phyloP scores from a whole-genome alignment of 2,797 vertebrate genomes.

The Chelmon rostratus region DNA sequence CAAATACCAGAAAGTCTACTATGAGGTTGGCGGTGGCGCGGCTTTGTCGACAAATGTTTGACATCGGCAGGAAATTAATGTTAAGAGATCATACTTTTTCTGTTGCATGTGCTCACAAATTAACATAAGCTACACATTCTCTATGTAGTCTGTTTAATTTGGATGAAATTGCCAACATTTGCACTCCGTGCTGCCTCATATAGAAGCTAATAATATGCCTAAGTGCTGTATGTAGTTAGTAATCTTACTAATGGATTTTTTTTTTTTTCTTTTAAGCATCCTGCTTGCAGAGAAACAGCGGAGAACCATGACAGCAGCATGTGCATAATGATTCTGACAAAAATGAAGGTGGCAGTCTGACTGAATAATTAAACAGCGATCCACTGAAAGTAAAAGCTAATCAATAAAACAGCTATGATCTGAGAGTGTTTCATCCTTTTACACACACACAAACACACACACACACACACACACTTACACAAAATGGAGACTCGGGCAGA shows the following conservation, averaged over 20 bases:
- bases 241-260: background rate
- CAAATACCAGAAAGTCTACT: conserved; percentile 27
- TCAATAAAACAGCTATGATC: conserved; percentile 60
- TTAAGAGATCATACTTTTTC: background rate
- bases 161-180: conserved; percentile 10
- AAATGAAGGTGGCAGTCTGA: conserved; percentile 24
- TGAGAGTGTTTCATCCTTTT: conserved; percentile 38
- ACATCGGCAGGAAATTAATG: conserved; percentile 1
- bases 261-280: background rate
- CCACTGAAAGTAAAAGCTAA: conserved; percentile 48
- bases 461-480: conserved; percentile 22
- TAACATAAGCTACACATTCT: background rate
- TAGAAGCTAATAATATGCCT: background rate
- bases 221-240: background rate
- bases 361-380: conserved; percentile 46
- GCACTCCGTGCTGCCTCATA: background rate
- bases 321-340: conserved; percentile 35
- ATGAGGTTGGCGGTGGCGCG: background rate
- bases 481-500: conserved; percentile 32
- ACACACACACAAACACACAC: conserved; percentile 23
- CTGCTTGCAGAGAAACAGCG: conserved; percentile 8
- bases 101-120: background rate
- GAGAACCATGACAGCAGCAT: conserved; percentile 29
- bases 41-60: background rate
- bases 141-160: background rate